A percentile compares a stretch with the other conserved stretches of the same genome.
These are phyloP conservation scores for Charanyca ferruginea DNA, from an alignment of 2,888 invertebrate genomes.

Conservation along the genomic window DNA sequence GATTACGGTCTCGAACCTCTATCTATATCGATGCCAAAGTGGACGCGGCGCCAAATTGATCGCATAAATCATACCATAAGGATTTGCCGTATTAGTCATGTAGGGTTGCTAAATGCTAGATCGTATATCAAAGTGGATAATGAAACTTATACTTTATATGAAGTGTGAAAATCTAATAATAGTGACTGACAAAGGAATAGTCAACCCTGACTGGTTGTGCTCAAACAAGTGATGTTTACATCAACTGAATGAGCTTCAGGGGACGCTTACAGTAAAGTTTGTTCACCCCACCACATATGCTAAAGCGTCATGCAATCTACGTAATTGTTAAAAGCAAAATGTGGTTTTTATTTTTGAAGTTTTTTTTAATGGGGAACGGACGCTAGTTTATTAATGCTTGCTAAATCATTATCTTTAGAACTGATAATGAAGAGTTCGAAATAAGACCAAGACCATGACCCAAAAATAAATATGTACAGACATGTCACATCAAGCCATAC, in stretches of 20 bases:
- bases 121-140: conserved; percentile 27
- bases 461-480: no score
- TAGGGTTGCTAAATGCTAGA: conserved; percentile 21
- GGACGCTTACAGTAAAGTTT: conserved; percentile 82
- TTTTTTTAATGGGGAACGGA: conserved; percentile 2
- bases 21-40: conserved; percentile 24
- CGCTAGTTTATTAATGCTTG: no score
- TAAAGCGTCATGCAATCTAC: conserved; percentile 62
- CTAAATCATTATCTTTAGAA: no score
- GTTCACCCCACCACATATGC: conserved; percentile 78
- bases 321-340: conserved; percentile 51
- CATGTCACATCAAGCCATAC: no score
- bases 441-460: no score
- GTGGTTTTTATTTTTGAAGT: conserved; percentile 21
- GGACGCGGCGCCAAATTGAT: conserved; percentile 40
- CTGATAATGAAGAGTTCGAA: not conserved
- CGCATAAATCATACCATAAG: conserved; percentile 49
- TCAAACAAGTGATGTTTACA: conserved; percentile 82
- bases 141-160: conserved; percentile 9
- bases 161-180: conserved; percentile 45
- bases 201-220: conserved; percentile 73
- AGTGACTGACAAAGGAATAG: conserved; percentile 62
- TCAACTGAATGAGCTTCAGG: conserved; percentile 76
- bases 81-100: conserved; percentile 43
- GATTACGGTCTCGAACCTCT: conserved; percentile 27